Evolutionary conservation across 1,140 invertebrate species (phyloP).

Genomic region (Drosophila ficusphila): DNA sequence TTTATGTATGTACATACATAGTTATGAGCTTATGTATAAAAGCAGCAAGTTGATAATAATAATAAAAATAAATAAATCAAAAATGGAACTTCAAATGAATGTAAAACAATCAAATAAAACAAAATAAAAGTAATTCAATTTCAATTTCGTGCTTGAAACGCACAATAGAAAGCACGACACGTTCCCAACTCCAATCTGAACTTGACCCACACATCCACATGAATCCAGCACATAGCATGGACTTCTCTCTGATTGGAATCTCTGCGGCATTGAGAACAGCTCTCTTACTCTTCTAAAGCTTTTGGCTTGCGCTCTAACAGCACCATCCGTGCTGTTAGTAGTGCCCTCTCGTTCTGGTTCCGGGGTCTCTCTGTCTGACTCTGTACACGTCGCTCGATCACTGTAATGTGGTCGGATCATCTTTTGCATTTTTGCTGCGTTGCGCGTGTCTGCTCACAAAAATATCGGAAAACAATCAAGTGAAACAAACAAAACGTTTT

Average conservation of each 20-base stretch:
- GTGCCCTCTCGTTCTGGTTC: background rate
- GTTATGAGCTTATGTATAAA: too few species aligned
- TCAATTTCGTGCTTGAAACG: too few species aligned
- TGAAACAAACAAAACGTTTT: slow-evolving; percentile 11
- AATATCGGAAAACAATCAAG: slow-evolving; percentile 14
- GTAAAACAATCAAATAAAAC: too few species aligned
- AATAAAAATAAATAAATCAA: background rate
- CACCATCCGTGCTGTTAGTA: slow-evolving; percentile 26
- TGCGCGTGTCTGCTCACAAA: slow-evolving; percentile 21
- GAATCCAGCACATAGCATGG: background rate
- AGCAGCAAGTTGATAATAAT: too few species aligned
- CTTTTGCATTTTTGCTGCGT: slow-evolving; percentile 26
- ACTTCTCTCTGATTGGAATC: background rate
- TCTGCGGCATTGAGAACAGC: background rate
- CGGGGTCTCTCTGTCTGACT: slow-evolving; percentile 25
- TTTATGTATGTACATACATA: too few species aligned
- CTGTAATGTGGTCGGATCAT: too few species aligned
- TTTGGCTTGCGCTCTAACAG: slow-evolving; percentile 14
- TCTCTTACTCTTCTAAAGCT: slow-evolving; percentile 1
- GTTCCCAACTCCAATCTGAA: slow-evolving; percentile 6
- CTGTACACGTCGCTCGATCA: slow-evolving; percentile 58
- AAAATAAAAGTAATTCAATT: too few species aligned
- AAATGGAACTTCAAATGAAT: background rate
- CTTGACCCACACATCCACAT: slow-evolving; percentile 42
- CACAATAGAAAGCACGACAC: background rate